These are phyloP conservation scores for Oscheius sp. DNA, from an alignment of 2,888 invertebrate genomes.

Conservation along the genomic window DNA sequence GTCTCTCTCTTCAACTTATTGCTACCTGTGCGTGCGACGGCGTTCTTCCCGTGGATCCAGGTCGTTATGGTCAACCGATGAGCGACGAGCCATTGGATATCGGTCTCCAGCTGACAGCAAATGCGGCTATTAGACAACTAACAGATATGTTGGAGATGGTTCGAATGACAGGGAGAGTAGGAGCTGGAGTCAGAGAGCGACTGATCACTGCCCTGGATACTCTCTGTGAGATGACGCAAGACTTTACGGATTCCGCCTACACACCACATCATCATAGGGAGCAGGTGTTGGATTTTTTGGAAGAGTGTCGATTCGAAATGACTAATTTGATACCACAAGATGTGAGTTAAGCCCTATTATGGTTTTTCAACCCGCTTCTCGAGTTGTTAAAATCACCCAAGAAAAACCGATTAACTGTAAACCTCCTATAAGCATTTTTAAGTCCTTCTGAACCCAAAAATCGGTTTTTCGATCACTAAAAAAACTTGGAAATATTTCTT, in stretches of 20 bases:
- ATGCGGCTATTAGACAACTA: slow-evolving; percentile 84
- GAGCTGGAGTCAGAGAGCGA: slow-evolving; percentile 79
- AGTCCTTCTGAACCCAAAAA: too few species aligned
- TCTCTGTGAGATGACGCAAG: slow-evolving; percentile 87
- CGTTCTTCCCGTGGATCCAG: slow-evolving; percentile 75
- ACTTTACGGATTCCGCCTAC: slow-evolving; percentile 86
- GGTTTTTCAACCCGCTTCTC: too few species aligned
- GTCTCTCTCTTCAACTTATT: slow-evolving; percentile 93
- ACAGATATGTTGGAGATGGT: slow-evolving; percentile 87
- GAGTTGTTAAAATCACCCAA: too few species aligned
- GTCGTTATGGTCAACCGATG: slow-evolving; percentile 54
- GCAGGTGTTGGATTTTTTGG: slow-evolving; percentile 86
- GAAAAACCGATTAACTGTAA: too few species aligned
- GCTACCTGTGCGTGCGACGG: slow-evolving; percentile 97
- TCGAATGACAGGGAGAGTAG: slow-evolving; percentile 80
- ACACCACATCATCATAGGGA: slow-evolving; percentile 96
- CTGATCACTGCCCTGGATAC: slow-evolving; percentile 87
- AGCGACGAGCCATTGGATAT: slow-evolving; percentile 71
- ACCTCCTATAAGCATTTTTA: too few species aligned
- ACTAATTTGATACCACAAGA: slow-evolving; percentile 82
- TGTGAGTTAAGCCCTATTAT: slow-evolving; percentile 32
- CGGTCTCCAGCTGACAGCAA: slow-evolving; percentile 75
- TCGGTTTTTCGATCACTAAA: too few species aligned
- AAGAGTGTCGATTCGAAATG: slow-evolving; percentile 87
- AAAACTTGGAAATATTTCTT: too few species aligned